These are phyloP conservation scores for Temnothorax nylanderi DNA, from an alignment of 1,140 invertebrate genomes.

Conservation along the genomic window DNA sequence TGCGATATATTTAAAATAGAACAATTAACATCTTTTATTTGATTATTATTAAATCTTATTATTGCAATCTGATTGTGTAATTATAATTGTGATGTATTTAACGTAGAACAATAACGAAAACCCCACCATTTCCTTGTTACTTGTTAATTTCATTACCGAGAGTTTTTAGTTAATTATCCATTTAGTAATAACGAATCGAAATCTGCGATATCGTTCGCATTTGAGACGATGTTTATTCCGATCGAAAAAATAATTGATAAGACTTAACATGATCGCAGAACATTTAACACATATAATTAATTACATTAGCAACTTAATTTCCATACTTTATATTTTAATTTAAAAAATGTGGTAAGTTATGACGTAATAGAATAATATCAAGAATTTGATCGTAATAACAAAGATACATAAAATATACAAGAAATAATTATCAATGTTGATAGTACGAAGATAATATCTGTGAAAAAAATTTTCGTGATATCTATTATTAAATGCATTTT, in stretches of 20 bases:
- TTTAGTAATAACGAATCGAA: not conserved
- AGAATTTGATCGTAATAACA: not conserved
- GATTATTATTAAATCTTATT: not conserved
- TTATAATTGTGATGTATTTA: not conserved
- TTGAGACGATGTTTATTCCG: too few species aligned
- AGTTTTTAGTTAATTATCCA: too few species aligned
- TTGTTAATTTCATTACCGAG: too few species aligned
- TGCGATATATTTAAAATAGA: not conserved
- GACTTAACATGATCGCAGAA: too few species aligned
- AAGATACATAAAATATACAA: not conserved
- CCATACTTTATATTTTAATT: too few species aligned
- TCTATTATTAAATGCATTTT: conserved; percentile 13
- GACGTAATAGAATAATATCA: too few species aligned
- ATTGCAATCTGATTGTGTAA: not conserved
- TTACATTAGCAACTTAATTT: too few species aligned
- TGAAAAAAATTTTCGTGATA: not conserved
- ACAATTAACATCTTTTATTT: not conserved
- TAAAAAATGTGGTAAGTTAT: too few species aligned
- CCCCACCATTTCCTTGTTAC: too few species aligned
- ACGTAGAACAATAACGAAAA: not conserved
- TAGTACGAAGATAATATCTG: not conserved
- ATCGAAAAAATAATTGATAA: too few species aligned
- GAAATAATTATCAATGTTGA: not conserved
- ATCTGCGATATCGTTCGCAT: not conserved
- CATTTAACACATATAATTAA: too few species aligned